Conservation (phyloP, 92 coral and sea anemone genomes). For the Phenganax marumi region DNA sequence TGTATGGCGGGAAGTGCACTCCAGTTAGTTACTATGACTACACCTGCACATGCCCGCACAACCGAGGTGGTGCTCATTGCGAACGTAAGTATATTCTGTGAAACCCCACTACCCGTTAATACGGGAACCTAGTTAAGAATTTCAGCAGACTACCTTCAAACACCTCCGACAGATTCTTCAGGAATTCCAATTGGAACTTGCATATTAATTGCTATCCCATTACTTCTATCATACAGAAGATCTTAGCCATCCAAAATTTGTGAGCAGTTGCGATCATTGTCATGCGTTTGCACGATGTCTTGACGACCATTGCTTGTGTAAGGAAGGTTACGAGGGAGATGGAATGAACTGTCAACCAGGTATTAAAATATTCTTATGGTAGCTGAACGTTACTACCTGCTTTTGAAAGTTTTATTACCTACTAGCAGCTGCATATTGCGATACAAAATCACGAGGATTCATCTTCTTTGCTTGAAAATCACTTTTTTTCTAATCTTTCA, state of each 20-base stretch:
- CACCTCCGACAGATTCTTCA: too few relatives aligned
- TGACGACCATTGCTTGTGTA: constrained; percentile 27
- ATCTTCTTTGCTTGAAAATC: too few relatives aligned
- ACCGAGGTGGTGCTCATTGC: constrained; percentile 71
- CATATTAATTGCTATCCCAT: background rate
- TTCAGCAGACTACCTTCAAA: background rate
- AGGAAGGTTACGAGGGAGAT: constrained; percentile 37
- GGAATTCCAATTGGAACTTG: background rate
- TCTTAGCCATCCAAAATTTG: background rate
- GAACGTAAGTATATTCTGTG: constrained; percentile 61
- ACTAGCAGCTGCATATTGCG: too few relatives aligned
- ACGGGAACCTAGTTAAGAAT: background rate
- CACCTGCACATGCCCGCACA: constrained; percentile 69
- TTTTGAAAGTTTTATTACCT: background rate
- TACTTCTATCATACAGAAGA: background rate
- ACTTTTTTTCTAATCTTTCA: too few relatives aligned
- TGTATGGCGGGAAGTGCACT: constrained; percentile 75
- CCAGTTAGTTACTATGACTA: constrained; percentile 64
- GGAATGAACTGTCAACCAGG: constrained; percentile 28
- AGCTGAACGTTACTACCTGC: background rate
- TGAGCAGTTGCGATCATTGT: constrained; percentile 23
- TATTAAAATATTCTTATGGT: background rate
- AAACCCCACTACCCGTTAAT: background rate
- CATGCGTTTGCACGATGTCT: constrained; percentile 44
- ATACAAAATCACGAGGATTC: too few relatives aligned